Conservation (phyloP, 1,140 invertebrate species). For the Helicoverpa armigera region DNA sequence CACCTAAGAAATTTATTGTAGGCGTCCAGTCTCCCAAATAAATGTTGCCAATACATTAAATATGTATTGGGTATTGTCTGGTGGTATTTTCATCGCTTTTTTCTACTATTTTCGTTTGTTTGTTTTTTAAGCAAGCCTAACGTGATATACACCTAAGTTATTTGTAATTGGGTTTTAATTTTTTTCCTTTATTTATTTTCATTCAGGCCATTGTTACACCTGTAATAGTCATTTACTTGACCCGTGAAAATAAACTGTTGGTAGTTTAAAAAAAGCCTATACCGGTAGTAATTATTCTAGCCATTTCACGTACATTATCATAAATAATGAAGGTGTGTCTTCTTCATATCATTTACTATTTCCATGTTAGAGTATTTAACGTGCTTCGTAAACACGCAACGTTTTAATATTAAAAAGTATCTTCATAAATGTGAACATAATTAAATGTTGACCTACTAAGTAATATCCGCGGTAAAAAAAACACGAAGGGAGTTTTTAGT, state of each 20-base stretch:
- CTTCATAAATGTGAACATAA: constrained; percentile 12
- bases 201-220: too few species aligned
- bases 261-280: neutral
- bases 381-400: constrained; percentile 15
- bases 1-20: constrained; percentile 33
- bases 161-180: too few species aligned
- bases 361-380: neutral
- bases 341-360: constrained; percentile 7
- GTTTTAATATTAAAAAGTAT: constrained; percentile 16
- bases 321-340: constrained; percentile 1
- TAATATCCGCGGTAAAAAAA: neutral
- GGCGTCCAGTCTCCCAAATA: constrained; percentile 4
- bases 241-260: neutral
- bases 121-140: neutral
- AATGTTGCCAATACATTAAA: constrained; percentile 34
- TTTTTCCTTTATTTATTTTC: too few species aligned
- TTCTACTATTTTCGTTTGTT: neutral
- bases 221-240: too few species aligned
- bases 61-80: constrained; percentile 30
- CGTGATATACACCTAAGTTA: too few species aligned
- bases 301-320: neutral
- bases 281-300: neutral
- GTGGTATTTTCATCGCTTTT: neutral
- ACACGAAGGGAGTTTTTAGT: neutral
- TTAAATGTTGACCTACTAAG: constrained; percentile 20